phyloP scores from a whole-genome alignment of 2,888 invertebrate species.

The Nomada fabriciana region DNA sequence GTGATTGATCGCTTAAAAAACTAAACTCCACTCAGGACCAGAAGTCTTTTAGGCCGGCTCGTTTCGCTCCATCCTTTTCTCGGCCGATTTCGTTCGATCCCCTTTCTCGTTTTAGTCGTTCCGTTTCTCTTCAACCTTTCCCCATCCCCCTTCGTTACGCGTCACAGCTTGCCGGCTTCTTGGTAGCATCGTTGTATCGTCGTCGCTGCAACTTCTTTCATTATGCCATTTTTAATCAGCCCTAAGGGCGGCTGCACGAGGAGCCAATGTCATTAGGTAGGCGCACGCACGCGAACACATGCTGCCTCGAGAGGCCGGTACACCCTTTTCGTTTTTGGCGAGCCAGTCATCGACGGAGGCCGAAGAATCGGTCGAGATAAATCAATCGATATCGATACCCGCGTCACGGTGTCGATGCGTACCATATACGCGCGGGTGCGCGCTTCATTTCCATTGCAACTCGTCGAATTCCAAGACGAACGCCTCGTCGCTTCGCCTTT shows the following conservation, averaged over 20 bases:
- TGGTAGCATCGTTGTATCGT: conserved; percentile 76
- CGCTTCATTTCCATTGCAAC: conserved; percentile 65
- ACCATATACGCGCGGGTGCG: conserved; percentile 58
- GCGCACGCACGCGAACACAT: conserved; percentile 19
- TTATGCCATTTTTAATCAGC: conserved; percentile 83
- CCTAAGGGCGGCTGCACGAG: conserved; percentile 67
- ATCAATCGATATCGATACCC: conserved; percentile 81
- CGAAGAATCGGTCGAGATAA: conserved; percentile 79
- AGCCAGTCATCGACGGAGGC: conserved; percentile 66
- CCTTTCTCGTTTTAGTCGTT: conserved; percentile 39
- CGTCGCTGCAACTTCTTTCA: conserved; percentile 77
- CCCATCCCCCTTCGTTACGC: conserved; percentile 25
- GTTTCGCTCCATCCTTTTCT: conserved; percentile 40
- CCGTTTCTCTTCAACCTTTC: conserved; percentile 10
- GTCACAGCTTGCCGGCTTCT: conserved; percentile 61
- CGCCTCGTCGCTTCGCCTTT: conserved; percentile 12
- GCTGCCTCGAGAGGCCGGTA: conserved; percentile 47
- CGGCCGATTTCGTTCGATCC: conserved; percentile 24
- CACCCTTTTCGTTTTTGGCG: conserved; percentile 47
- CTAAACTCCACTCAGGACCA: conserved; percentile 70
- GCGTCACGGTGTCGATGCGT: conserved; percentile 70
- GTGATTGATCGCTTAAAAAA: conserved; percentile 82
- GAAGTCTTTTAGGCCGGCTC: conserved; percentile 41
- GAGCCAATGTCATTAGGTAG: conserved; percentile 74
- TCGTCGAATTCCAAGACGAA: conserved; percentile 49